These are phyloP conservation scores for Struthio camelus DNA, from an alignment of 2,113 vertebrate species.

Conservation along the genomic window DNA sequence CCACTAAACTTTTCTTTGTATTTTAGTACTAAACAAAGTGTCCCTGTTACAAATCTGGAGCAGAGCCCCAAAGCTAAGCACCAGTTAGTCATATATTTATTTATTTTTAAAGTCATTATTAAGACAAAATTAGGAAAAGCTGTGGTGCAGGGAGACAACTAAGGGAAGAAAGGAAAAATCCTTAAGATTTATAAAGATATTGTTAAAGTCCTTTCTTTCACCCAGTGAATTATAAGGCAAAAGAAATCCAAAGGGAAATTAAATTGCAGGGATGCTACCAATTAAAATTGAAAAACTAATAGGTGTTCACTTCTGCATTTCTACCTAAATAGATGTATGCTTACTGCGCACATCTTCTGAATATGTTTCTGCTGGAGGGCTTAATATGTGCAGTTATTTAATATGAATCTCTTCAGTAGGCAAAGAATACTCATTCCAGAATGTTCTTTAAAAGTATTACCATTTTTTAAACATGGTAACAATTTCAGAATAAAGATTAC, in stretches of 20 bases:
- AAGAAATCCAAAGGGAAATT: conserved; percentile 33
- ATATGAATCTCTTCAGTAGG: conserved; percentile 11
- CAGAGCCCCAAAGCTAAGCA: background rate
- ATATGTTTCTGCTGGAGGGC: conserved; percentile 47
- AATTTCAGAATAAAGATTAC: conserved; percentile 36
- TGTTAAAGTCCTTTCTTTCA: background rate
- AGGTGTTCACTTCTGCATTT: conserved; percentile 39
- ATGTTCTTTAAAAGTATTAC: conserved; percentile 9
- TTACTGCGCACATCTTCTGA: conserved; percentile 16
- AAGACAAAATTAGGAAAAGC: background rate
- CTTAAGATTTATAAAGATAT: background rate
- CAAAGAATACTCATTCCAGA: background rate
- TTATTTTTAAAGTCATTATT: background rate
- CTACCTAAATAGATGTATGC: conserved; percentile 42
- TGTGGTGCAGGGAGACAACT: background rate
- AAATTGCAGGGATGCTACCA: conserved; percentile 39
- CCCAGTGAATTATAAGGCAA: background rate
- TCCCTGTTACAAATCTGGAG: background rate
- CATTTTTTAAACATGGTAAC: background rate
- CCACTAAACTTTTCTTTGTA: background rate
- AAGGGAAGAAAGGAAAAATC: background rate
- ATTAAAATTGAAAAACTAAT: conserved; percentile 48
- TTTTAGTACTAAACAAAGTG: background rate
- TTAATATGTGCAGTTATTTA: conserved; percentile 48
- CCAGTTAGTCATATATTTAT: background rate